Percentiles rank a stretch among this genome's conserved stretches.
Evolutionary conservation across 64 coral and sea anemone species (phyloP).

Genomic region (Porites lutea): DNA sequence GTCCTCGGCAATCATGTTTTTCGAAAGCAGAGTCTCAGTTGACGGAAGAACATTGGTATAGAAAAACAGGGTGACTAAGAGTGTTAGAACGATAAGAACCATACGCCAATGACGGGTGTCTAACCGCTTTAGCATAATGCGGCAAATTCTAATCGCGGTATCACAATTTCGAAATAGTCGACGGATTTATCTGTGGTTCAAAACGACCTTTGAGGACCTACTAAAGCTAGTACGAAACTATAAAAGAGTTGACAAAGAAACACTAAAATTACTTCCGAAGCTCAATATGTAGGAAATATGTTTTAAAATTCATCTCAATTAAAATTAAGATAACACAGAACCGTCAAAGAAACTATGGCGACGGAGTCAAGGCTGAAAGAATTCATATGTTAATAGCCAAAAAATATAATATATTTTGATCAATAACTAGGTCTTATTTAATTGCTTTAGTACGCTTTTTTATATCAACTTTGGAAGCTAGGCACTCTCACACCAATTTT

Average conservation of each 20-base stretch:
- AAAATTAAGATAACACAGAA: too few species aligned
- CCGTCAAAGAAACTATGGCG: too few species aligned
- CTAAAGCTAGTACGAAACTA: too few species aligned
- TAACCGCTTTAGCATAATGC: neutral
- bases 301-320: too few species aligned
- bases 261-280: neutral
- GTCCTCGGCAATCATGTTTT: neutral
- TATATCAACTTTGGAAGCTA: too few species aligned
- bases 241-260: neutral
- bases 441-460: too few species aligned
- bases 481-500: too few species aligned
- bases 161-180: too few species aligned
- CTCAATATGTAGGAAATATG: neutral
- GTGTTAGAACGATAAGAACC: neutral
- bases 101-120: neutral
- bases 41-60: neutral
- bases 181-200: neutral
- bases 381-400: too few species aligned
- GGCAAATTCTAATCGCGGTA: neutral
- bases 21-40: neutral
- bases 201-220: neutral
- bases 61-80: neutral
- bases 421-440: too few species aligned
- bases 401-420: too few species aligned
- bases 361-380: too few species aligned